Percentiles rank a stretch among this genome's conserved stretches.
Conservation (phyloP, 2,797 vertebrate genomes). For the Agapornis canus region DNA sequence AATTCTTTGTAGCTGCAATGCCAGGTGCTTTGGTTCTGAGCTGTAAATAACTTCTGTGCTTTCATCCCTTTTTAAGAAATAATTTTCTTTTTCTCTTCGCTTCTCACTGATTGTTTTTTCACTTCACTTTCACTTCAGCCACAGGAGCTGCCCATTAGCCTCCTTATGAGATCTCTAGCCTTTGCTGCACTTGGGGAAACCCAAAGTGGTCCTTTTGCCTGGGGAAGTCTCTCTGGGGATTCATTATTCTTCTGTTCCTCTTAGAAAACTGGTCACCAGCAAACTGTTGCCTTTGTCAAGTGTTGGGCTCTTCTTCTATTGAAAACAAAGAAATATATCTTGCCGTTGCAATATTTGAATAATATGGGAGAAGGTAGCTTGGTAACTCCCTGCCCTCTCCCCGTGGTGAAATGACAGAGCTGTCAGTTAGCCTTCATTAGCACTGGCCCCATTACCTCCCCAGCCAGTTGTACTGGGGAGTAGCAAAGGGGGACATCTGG, state of each 20-base stretch:
- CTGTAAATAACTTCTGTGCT: slow-evolving; percentile 14
- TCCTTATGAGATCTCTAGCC: not conserved
- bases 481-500: accelerated
- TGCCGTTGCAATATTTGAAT: not conserved
- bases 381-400: not conserved
- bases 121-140: not conserved
- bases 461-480: not conserved
- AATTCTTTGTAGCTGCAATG: not conserved
- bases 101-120: not conserved
- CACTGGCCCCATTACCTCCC: not conserved
- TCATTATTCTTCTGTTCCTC: not conserved
- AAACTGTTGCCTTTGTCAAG: not conserved
- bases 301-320: not conserved
- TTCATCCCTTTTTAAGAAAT: not conserved
- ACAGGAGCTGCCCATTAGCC: not conserved
- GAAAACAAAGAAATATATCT: not conserved
- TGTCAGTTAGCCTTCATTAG: not conserved
- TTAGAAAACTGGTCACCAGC: not conserved
- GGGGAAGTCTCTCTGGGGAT: not conserved
- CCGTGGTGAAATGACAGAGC: not conserved
- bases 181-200: not conserved
- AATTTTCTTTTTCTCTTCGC: not conserved
- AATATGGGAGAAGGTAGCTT: not conserved
- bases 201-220: not conserved
- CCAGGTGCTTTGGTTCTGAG: not conserved